Evolutionary conservation across 1,140 invertebrate species (phyloP), one percentile per base, ranked within the genome.

Genomic region (Mya arenaria): DNA sequence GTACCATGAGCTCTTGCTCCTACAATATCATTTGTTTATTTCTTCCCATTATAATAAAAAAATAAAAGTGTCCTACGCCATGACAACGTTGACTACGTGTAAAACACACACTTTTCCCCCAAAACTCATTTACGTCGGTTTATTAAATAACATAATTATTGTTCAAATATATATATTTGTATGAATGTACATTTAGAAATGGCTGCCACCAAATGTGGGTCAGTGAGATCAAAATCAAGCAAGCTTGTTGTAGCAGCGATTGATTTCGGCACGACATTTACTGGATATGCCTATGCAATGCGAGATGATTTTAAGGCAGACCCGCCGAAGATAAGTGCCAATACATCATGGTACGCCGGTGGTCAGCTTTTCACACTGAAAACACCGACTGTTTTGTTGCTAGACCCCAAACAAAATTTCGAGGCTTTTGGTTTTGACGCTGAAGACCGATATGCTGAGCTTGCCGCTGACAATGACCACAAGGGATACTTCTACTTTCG

Each of bases 371-470:
- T 58, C 19, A 65, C 77, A 37, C 15, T 41, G 15, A 85, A 82
- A 58, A 37, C 79, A 25, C 84, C 84, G 4, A 85, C 84, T n/a
- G 55, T 58, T 13, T 25, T 85, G 0, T n/a, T 85, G 19, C 28
- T 82, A 5, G 37, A 80, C 23, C 36, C 23, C n/a, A 37, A 85
- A 28, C 19, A 37, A 25, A 17, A 78, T 34, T 65, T 85, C 23
- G 0, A 56, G 3, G 30, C 65, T 0, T 83, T 85, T 62, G 84
- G 84, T 34, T 69, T 78, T 28, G 81, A 83, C 4, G 84, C 84
- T n/a, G 80, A 85, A 68, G 60, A 78, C 19, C 58, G 63, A 34
- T 85, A 73, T 62, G 39, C 80, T 25, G 73, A 73, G 41, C 72
- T 85, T 6, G 17, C 66, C 4, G 55, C 60, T 8, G 39, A 82